Evolutionary conservation across 2,797 vertebrate genomes (phyloP).

Genomic region (Choloepus didactylus): DNA sequence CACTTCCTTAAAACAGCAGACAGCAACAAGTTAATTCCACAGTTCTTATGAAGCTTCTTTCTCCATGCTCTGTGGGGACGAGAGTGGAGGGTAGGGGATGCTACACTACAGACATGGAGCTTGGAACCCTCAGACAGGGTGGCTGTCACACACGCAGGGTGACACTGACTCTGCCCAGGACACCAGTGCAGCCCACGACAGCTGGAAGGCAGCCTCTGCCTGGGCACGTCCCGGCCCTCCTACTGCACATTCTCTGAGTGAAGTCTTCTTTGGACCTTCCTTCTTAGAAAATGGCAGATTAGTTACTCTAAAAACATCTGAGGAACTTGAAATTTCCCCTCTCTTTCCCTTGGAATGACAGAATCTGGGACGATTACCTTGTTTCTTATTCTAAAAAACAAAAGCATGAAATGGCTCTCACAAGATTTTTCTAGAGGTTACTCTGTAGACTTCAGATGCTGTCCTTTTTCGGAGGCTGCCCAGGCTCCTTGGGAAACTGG

Average conservation of each 20-base stretch:
- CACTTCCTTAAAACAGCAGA: neutral
- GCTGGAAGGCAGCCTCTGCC: conserved; percentile 46
- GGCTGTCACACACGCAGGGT: conserved; percentile 70
- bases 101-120: conserved; percentile 65
- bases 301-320: conserved; percentile 54
- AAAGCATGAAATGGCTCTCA: neutral
- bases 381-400: conserved; percentile 71
- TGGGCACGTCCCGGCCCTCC: neutral
- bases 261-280: conserved; percentile 80
- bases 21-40: neutral
- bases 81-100: conserved; percentile 48
- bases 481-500: accelerated
- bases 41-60: conserved; percentile 51
- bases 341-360: conserved; percentile 70
- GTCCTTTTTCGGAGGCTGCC: neutral
- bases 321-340: conserved; percentile 41
- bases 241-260: conserved; percentile 78
- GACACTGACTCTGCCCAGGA: conserved; percentile 80
- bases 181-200: conserved; percentile 78
- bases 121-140: conserved; percentile 58
- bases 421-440: neutral
- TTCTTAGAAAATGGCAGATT: neutral
- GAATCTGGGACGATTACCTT: conserved; percentile 43
- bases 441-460: neutral
- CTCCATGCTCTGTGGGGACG: conserved; percentile 59